Conservation (phyloP, 2,888 invertebrate species). For the Drosophila trichaetosa region DNA sequence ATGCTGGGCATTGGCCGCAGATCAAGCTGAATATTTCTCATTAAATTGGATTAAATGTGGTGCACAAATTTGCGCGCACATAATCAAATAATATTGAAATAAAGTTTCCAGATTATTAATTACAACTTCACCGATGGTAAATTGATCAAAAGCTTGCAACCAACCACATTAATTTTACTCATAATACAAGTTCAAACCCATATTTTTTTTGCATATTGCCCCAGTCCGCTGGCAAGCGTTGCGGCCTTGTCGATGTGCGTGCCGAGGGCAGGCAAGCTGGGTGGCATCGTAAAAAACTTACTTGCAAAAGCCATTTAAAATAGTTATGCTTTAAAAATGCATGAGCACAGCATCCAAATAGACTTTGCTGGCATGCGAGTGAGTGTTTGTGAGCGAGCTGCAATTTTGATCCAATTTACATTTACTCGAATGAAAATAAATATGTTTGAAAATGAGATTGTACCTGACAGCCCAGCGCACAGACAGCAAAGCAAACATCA, state of each 20-base stretch:
- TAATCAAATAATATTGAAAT: slow-evolving; percentile 24
- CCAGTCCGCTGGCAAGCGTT: background rate
- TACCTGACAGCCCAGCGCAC: slow-evolving; percentile 27
- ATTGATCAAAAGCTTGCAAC: background rate
- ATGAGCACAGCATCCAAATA: slow-evolving; percentile 42
- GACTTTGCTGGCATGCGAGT: slow-evolving; percentile 4
- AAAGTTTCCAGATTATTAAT: slow-evolving; percentile 17
- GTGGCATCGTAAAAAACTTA: slow-evolving; percentile 26
- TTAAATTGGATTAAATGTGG: slow-evolving; percentile 34
- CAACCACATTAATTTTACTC: background rate
- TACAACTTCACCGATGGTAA: background rate
- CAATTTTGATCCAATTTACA: slow-evolving; percentile 60
- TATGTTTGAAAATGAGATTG: slow-evolving; percentile 57
- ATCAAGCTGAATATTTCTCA: slow-evolving; percentile 64
- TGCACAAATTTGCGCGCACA: background rate
- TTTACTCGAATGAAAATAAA: slow-evolving; percentile 61
- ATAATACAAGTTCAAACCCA: background rate
- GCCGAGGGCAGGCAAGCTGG: background rate
- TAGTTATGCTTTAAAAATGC: slow-evolving; percentile 61
- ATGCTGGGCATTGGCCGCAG: slow-evolving; percentile 36
- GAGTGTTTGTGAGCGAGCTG: slow-evolving; percentile 16
- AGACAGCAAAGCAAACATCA: background rate
- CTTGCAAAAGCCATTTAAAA: slow-evolving; percentile 56
- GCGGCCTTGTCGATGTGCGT: background rate
- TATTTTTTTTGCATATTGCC: background rate